phyloP scores from a whole-genome alignment of 1,140 invertebrate genomes.

The Neodiprion lecontei region DNA sequence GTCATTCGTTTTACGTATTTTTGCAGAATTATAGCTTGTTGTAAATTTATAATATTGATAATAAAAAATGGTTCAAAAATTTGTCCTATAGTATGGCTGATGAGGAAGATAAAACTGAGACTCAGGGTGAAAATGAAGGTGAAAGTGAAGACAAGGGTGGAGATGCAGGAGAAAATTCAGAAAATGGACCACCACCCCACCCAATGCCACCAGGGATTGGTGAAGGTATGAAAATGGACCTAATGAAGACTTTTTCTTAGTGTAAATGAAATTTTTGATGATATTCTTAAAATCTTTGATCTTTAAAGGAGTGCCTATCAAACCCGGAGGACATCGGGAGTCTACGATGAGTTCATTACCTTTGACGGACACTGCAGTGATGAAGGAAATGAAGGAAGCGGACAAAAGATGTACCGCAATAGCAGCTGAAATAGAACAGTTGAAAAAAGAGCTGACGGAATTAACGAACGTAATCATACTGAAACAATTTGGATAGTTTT shows the following conservation, averaged over 20 bases:
- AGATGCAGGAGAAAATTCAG: neutral
- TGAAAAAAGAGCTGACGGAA: conserved; percentile 35
- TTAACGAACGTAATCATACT: conserved; percentile 34
- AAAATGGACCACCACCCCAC: conserved; percentile 20
- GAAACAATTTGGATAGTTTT: neutral
- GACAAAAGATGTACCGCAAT: conserved; percentile 38
- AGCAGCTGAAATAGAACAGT: conserved; percentile 36
- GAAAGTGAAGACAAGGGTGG: neutral
- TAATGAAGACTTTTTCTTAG: conserved; percentile 7
- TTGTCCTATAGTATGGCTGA: no score
- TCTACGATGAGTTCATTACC: conserved; percentile 36
- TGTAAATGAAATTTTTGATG: neutral
- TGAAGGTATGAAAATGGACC: conserved; percentile 29
- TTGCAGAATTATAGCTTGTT: no score
- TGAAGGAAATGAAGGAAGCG: conserved; percentile 37
- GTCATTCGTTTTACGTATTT: no score
- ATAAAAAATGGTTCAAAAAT: no score
- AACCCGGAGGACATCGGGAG: conserved; percentile 27
- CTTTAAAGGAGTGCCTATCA: conserved; percentile 20
- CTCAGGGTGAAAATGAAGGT: neutral
- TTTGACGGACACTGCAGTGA: conserved; percentile 36
- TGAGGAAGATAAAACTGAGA: neutral
- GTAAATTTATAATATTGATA: no score
- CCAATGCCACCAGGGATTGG: conserved; percentile 29
- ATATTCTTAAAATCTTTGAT: neutral